Base-by-base conservation (phyloP, 2,113 vertebrate species). In the Phalacrocorax pelagicus region DNA sequence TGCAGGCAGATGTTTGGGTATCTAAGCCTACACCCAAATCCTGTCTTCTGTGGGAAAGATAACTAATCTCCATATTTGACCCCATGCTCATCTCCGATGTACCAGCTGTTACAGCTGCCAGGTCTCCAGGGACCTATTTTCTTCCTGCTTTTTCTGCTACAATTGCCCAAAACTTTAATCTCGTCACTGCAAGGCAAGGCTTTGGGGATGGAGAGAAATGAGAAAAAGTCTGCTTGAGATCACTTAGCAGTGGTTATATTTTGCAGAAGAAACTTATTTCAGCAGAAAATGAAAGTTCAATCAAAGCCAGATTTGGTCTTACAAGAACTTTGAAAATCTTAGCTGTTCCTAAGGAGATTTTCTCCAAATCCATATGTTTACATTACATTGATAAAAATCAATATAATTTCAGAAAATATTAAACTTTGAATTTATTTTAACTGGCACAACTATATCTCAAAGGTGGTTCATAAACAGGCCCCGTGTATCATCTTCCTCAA, bases 401-500 rank as follows among this genome's bases (percentile, higher is more conserved):
- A 51, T 6, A 0, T 46, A 46, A 44, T 24, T 40, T 34, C 34
- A 78, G 34, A 29, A 83, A 69, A 69, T 54, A 73, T 15, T 73
- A 6, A 40, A 13, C 34, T 38, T 57, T 46, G 18, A 24, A 34
- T 34, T 69, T 51, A 11, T 73, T 75, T 77, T 51, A 67, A 86
- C 47, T 67, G 58, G 9, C 1, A 1, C 55, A 46, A 5, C 20
- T 86, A 0, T 30, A 55, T 30, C 29, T 55, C 54, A 30, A 55
- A 55, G 16, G 11, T 10, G 9, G 27, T 71, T 57, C 49, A 22
- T 29, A 57, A 65, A n/a, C 19, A 58, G 11, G 20, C 5, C 17
- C 9, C 0, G 0, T 13, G 5, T n/a, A 38, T n/a, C 27, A n/a
- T 42, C 12, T 30, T 54, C 30, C 40, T 54, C 44, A 89, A 22